A percentile compares a stretch with the other conserved stretches of the same genome.
phyloP scores from a whole-genome alignment of 1,140 invertebrate genomes.

The Tetraneura akinire region DNA sequence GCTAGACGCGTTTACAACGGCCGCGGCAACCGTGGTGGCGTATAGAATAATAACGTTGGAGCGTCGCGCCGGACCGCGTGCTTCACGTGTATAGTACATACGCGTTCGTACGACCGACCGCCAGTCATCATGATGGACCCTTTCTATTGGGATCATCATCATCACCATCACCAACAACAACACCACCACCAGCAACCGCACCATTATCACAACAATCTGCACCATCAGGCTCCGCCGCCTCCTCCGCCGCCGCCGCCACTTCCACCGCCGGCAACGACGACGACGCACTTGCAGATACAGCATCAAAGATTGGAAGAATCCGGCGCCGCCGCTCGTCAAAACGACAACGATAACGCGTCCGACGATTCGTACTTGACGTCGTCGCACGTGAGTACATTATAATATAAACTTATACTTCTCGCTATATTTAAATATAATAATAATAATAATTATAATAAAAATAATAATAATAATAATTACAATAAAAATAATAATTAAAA shows the following conservation, averaged over 20 bases:
- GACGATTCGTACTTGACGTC: slow-evolving; percentile 47
- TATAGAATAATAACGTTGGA: not conserved
- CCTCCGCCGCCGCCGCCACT: not conserved
- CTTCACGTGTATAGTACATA: not conserved
- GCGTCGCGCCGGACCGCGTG: not conserved
- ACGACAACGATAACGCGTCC: slow-evolving; percentile 32
- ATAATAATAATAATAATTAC: no score
- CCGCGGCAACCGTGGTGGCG: not conserved
- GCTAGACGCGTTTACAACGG: not conserved
- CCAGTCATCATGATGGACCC: slow-evolving; percentile 15
- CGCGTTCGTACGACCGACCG: not conserved
- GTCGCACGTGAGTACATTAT: slow-evolving; percentile 34
- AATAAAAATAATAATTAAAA: no score
- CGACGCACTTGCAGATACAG: not conserved
- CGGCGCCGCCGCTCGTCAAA: not conserved
- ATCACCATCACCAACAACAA: not conserved
- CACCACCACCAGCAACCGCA: slow-evolving; percentile 5
- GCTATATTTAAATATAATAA: no score
- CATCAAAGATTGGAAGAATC: not conserved
- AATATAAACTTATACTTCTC: no score
- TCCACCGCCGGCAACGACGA: no score
- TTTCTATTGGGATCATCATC: slow-evolving; percentile 40
- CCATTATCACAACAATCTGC: not conserved
- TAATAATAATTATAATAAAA: no score
- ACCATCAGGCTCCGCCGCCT: not conserved